Percentiles rank a stretch among this genome's conserved stretches.
These are phyloP conservation scores for Cotesia congregata DNA, from an alignment of 2,888 invertebrate species.

Conservation along the genomic window DNA sequence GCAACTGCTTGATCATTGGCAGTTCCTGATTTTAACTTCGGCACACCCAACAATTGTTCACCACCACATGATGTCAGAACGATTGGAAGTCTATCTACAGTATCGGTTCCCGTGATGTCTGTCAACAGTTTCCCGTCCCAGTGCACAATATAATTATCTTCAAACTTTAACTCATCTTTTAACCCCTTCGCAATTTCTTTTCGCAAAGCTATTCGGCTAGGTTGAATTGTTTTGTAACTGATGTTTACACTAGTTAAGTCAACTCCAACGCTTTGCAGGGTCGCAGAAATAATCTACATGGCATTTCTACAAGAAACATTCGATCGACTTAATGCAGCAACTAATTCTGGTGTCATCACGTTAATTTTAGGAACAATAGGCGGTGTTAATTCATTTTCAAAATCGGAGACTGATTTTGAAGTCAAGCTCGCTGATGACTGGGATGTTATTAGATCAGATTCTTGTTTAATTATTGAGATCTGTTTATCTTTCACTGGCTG, in stretches of 20 bases:
- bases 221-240: not conserved
- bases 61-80: not conserved
- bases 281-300: not conserved
- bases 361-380: not conserved
- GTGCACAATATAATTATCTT: not conserved
- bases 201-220: not conserved
- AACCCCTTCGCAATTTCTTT: not conserved
- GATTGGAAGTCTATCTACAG: not conserved
- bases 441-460: slow-evolving; percentile 21
- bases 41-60: not conserved
- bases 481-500: slow-evolving; percentile 7
- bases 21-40: not conserved
- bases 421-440: not conserved
- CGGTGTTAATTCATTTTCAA: slow-evolving; percentile 23
- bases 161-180: not conserved
- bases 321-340: not conserved
- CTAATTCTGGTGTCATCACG: not conserved
- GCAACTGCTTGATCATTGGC: not conserved
- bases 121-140: not conserved
- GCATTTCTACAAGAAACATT: slow-evolving; percentile 6
- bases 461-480: slow-evolving; percentile 3
- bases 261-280: not conserved
- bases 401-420: slow-evolving; percentile 21
- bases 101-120: not conserved
- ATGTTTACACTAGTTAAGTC: not conserved